A percentile compares a stretch with the other conserved stretches of the same genome.
Evolutionary conservation across 2,113 vertebrate species (phyloP).

Genomic region (Planiliza haematocheilus): DNA sequence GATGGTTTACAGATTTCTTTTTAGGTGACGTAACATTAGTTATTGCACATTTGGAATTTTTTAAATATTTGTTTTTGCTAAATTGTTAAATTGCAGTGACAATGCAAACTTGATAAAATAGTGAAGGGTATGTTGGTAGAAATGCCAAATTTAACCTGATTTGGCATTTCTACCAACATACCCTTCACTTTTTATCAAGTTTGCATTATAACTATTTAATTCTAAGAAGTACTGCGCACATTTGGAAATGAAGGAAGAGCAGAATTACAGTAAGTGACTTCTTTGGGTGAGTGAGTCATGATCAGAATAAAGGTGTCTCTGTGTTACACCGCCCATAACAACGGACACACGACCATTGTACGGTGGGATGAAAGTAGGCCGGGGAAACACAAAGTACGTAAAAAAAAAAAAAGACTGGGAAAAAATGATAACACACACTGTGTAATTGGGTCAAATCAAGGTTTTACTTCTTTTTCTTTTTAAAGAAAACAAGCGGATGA

Average conservation of each 20-base stretch:
- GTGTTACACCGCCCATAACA: constrained; percentile 19
- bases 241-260: not conserved
- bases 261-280: constrained; percentile 6
- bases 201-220: no score
- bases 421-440: constrained; percentile 26
- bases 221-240: no score
- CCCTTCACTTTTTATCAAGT: no score
- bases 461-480: constrained; percentile 13
- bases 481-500: constrained; percentile 18
- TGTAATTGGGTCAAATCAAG: constrained; percentile 28
- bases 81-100: no score
- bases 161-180: no score
- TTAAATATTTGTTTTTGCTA: no score
- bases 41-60: no score
- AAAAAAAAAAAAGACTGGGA: not conserved
- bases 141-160: no score
- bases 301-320: not conserved
- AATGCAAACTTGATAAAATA: no score
- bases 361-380: constrained; percentile 39
- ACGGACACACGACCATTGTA: constrained; percentile 43
- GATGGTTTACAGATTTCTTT: no score
- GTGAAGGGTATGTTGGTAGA: no score
- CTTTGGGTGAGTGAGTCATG: not conserved
- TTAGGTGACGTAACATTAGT: no score
- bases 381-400: not conserved